Conservation (phyloP, 1,140 invertebrate species). For the Rhopalosiphum padi region DNA sequence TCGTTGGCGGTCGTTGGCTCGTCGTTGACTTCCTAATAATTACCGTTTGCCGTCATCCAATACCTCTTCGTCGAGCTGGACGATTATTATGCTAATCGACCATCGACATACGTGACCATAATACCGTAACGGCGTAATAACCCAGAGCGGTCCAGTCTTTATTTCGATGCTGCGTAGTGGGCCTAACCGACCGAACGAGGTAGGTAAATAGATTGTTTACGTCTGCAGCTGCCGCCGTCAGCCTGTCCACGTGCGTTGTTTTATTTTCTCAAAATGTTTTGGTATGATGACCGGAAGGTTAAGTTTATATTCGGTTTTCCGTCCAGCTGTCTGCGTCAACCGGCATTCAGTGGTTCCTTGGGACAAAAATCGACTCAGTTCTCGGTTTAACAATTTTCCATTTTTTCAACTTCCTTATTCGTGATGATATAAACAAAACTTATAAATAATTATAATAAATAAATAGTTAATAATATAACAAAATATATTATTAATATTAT, state of each 20-base stretch:
- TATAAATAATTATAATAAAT: no score
- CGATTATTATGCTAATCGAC: background rate
- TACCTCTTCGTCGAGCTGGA: background rate
- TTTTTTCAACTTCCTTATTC: no score
- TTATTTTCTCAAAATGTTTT: background rate
- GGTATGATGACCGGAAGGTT: background rate
- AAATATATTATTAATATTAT: background rate
- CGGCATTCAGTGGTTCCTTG: no score
- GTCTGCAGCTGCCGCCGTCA: no score
- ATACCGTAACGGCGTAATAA: background rate
- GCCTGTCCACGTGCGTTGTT: background rate
- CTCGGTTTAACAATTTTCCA: no score
- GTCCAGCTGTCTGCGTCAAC: no score
- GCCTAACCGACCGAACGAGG: background rate
- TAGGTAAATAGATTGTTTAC: background rate
- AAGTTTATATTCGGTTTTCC: background rate
- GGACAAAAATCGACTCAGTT: no score
- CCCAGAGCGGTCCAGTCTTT: background rate
- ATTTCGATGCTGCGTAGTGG: background rate
- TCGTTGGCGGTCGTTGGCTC: background rate
- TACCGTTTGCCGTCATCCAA: background rate
- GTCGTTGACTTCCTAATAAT: background rate
- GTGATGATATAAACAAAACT: no score
- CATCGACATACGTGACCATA: background rate
- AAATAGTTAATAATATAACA: background rate